Conservation (phyloP, 2,113 vertebrate genomes). For the Solea senegalensis region DNA sequence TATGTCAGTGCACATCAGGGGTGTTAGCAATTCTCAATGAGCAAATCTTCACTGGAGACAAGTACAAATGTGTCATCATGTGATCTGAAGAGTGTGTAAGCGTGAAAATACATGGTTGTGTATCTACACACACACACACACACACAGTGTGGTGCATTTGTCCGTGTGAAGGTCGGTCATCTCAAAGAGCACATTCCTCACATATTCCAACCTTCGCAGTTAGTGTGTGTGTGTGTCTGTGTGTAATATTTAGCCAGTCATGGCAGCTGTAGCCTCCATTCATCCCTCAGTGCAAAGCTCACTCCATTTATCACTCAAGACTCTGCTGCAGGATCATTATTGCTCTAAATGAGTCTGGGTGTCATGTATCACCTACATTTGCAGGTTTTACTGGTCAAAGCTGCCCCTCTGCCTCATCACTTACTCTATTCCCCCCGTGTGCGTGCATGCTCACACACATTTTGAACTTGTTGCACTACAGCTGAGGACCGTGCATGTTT, state of each 20-base stretch:
- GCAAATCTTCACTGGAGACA: constrained; percentile 5
- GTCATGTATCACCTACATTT: constrained; percentile 13
- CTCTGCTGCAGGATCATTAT: constrained; percentile 29
- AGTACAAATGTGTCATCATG: constrained; percentile 38
- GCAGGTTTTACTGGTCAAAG: constrained; percentile 10
- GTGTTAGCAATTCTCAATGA: not conserved
- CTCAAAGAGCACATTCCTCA: constrained; percentile 62
- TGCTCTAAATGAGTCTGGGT: constrained; percentile 26
- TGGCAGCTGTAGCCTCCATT: constrained; percentile 52
- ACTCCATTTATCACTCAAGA: constrained; percentile 37
- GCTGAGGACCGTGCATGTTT: not conserved
- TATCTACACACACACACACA: constrained; percentile 18
- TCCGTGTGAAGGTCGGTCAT: constrained; percentile 52
- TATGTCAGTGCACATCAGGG: constrained; percentile 2
- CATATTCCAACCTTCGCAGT: constrained; percentile 63
- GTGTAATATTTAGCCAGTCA: constrained; percentile 59
- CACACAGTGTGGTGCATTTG: constrained; percentile 18
- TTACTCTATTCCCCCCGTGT: constrained; percentile 16
- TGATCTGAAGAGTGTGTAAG: constrained; percentile 10
- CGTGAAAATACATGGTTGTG: constrained; percentile 18
- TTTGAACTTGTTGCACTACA: not conserved
- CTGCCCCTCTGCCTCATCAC: not conserved
- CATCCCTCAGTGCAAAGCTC: constrained; percentile 33
- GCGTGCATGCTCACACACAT: constrained; percentile 11
- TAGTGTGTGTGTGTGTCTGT: constrained; percentile 35